These are phyloP conservation scores for Cygnus atratus DNA, from an alignment of 2,113 vertebrate genomes.

Conservation along the genomic window DNA sequence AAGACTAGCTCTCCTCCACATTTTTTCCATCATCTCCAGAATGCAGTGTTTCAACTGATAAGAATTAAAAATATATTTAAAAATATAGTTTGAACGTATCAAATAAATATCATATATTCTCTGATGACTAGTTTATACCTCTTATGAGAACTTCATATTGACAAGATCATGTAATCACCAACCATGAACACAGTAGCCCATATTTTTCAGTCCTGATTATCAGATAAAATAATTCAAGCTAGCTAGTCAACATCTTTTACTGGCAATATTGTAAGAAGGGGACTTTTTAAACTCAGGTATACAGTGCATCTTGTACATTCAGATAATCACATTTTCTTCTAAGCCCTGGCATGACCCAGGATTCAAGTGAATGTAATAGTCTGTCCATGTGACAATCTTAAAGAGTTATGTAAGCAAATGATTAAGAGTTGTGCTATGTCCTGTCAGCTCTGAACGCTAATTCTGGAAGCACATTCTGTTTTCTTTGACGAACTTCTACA, in stretches of 20 bases:
- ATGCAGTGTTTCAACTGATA: not conserved
- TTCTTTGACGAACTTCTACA: not conserved
- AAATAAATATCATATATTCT: not conserved
- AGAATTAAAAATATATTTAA: not conserved
- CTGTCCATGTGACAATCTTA: not conserved
- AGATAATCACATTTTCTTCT: not conserved
- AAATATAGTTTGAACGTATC: not conserved
- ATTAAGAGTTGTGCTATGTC: not conserved
- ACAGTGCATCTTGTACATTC: not conserved
- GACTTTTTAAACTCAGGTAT: not conserved
- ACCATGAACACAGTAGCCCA: not conserved
- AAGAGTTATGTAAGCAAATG: constrained; percentile 1
- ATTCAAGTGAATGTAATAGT: not conserved
- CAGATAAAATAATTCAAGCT: not conserved
- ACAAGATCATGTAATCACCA: not conserved
- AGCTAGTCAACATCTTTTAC: not conserved
- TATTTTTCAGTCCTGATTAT: not conserved
- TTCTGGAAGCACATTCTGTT: not conserved
- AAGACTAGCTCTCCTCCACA: not conserved
- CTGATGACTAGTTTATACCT: not conserved
- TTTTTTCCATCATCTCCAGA: not conserved
- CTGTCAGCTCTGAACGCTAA: not conserved
- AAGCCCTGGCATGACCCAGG: not conserved
- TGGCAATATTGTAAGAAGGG: not conserved
- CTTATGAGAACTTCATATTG: not conserved